Evolutionary conservation across 2,888 invertebrate species (phyloP), one percentile per base, ranked within the genome.

Genomic region (Molorchus minor): DNA sequence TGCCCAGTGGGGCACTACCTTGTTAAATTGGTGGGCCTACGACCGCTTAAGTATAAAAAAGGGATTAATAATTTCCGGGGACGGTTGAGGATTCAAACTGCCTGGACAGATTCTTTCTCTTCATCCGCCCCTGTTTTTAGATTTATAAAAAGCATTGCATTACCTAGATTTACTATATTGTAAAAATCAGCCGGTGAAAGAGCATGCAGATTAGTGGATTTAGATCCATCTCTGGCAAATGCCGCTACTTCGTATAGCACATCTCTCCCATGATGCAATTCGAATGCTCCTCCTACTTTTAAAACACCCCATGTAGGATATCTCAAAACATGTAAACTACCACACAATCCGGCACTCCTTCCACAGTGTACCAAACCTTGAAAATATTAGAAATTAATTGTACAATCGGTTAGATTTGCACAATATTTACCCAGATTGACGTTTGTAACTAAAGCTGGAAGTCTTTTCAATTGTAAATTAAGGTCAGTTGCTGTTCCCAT

Each of bases 281-380:
- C 93, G 78, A 90, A 89, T 0, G 87, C 90, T 2, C 93, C 92
- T 16, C 88, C 88, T 1, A 81, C 79, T 76, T 93, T 93, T 65
- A 94, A 82, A 3, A 92, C 83, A 10, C 86, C 89, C 86, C 92
- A 92, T 12, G 87, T 83, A 0, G 93, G 92, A 68, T 86, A 82
- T 2, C 81, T 77, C 3, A 82, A 82, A 1, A 87, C 82, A 68
- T 87, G 86, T 10, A 89, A 76, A 3, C 84, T 84, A 0, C 79
- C 73, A 71, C 90, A 91, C 0, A 90, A 76, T 16, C 82, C 80
- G 0, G 81, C 67, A 77, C 84, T 83, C 61, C 77, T 80, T 1
- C 84, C 86, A 71, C 90, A 91, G 71, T 89, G 84, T 2, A 90
- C 79, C 73, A 86, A 84, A 61, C 87, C 88, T 66, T 36, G 21